Base-by-base conservation (phyloP, 2,113 vertebrate genomes). In the Sturnus vulgaris region DNA sequence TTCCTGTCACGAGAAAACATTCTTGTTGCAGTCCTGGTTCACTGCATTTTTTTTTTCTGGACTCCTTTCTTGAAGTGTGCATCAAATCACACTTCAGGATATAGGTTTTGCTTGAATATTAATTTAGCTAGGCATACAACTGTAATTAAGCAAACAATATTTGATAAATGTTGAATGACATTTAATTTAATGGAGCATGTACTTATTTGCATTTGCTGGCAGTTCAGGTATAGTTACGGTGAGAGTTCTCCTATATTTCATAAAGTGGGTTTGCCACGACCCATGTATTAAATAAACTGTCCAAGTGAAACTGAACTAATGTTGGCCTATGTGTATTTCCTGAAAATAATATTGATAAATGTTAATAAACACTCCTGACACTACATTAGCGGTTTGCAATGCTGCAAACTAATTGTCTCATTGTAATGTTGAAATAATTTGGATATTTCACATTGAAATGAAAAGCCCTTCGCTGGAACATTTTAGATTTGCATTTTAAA, bases 141-240 rank as follows among this genome's bases (percentile, higher is more conserved):
- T 98, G 98, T 98, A 98, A 98, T 97, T 98, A 99, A 99, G 98
- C 97, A 98, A 95, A 98, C 97, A 97, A 97, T 98, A 97, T 98
- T 98, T 98, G 98, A 98, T 99, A 98, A 98, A 98, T 99, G 99
- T 99, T 99, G 98, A 98, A 98, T 99, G 98, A 97, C 98, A 98
- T 98, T 97, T 98, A 99, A 99, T 99, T 99, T 99, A 99, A 99
- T 98, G 98, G 98, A 98, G 99, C 99, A 99, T 99, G 99, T 98
- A 97, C 98, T 98, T 99, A 97, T 98, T 98, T 99, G 99, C 98
- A 98, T 99, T 99, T 98, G 98, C 98, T 98, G 98, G 98, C 98
- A 98, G 98, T 98, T 98, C 98, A 98, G 98, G 97, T 97, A 97
- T 98, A 98, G 97, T 98, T 98, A 98, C 98, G 97, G 98, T 98